These are phyloP conservation scores for Prosopocoilus inquinatus DNA, from an alignment of 2,888 invertebrate genomes.

Conservation along the genomic window DNA sequence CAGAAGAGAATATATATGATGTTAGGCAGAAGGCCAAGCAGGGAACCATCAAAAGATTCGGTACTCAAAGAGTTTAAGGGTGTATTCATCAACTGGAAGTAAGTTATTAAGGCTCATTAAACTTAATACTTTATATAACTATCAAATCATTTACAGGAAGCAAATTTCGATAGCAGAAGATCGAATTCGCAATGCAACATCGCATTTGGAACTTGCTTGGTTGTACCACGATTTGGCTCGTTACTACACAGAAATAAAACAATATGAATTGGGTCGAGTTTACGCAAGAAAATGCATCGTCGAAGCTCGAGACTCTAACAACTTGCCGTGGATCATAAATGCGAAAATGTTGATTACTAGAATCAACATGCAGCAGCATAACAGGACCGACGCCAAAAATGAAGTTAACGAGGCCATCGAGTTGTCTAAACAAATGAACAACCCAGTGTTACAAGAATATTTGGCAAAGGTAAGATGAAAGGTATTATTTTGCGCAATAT, in stretches of 20 bases:
- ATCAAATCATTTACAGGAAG: constrained; percentile 31
- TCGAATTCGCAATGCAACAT: constrained; percentile 37
- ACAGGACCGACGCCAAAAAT: constrained; percentile 52
- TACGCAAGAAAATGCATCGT: constrained; percentile 46
- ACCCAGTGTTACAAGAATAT: constrained; percentile 42
- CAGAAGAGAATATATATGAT: constrained; percentile 40
- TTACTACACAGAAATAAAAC: constrained; percentile 45
- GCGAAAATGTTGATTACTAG: constrained; percentile 48
- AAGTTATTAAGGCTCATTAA: constrained; percentile 9
- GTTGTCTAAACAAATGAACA: constrained; percentile 41
- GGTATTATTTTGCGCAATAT: neutral
- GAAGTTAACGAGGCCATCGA: constrained; percentile 39
- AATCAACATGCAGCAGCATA: constrained; percentile 50
- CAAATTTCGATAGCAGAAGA: constrained; percentile 37
- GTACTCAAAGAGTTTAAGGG: constrained; percentile 41
- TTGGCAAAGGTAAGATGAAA: constrained; percentile 34
- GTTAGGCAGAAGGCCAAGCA: constrained; percentile 40
- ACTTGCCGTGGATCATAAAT: constrained; percentile 50
- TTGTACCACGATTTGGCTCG: constrained; percentile 52
- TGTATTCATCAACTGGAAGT: constrained; percentile 42
- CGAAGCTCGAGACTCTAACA: constrained; percentile 39
- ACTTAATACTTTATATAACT: neutral
- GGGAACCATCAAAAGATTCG: constrained; percentile 45
- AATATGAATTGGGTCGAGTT: constrained; percentile 49
- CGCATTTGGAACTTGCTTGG: constrained; percentile 51